Evolutionary conservation across 2,113 vertebrate species (phyloP).

Genomic region (Melanerpes aurifrons): DNA sequence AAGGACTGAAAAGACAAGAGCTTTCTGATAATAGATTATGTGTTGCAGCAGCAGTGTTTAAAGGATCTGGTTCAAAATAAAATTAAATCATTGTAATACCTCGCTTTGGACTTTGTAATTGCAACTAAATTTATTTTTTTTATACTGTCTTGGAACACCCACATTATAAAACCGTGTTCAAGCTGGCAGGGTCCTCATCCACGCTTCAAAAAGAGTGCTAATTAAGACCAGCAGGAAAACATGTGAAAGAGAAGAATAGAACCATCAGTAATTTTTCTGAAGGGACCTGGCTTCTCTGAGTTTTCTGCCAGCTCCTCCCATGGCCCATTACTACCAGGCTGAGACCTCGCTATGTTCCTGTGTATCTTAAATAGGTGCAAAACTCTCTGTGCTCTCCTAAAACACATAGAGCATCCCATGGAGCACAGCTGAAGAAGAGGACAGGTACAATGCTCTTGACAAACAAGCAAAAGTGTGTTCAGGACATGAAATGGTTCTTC

Average conservation of each 20-base stretch:
- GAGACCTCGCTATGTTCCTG: accelerated
- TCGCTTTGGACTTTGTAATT: not conserved
- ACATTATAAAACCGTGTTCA: not conserved
- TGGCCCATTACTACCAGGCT: not conserved
- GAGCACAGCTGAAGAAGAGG: not conserved
- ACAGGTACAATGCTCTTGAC: not conserved
- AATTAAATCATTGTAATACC: conserved; percentile 34
- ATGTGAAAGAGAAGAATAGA: conserved; percentile 17
- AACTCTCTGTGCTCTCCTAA: not conserved
- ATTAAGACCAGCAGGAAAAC: conserved; percentile 46
- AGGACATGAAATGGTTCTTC: not conserved
- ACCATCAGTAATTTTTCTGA: conserved; percentile 10
- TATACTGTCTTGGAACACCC: not conserved
- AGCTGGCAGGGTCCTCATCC: conserved; percentile 43
- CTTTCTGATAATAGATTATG: conserved; percentile 33
- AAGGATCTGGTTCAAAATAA: conserved; percentile 29
- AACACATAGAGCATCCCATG: accelerated
- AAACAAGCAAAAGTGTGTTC: not conserved
- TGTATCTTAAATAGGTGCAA: not conserved
- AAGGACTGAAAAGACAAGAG: conserved; percentile 1
- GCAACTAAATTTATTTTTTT: too few species aligned
- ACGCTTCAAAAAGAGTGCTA: not conserved
- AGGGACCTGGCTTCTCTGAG: not conserved
- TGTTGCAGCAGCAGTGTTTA: conserved; percentile 14
- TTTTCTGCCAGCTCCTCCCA: not conserved